Evolutionary conservation across 2,113 vertebrate species (phyloP).

Genomic region (Panurus biarmicus): DNA sequence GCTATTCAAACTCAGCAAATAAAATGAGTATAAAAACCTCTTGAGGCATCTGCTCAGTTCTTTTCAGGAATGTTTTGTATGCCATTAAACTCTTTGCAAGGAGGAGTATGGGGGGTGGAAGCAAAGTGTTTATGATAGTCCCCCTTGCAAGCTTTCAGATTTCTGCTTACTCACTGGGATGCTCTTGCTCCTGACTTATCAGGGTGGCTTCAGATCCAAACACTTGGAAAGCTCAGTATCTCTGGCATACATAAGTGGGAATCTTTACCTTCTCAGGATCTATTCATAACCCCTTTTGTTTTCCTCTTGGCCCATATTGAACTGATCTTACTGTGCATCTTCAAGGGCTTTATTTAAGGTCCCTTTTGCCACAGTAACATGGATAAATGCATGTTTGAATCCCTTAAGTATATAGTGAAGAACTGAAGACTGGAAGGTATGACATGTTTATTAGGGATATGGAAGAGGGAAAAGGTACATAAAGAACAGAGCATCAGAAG

Average conservation of each 20-base stretch:
- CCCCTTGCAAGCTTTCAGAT: not conserved
- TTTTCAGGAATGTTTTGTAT: not conserved
- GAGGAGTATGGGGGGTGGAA: not conserved
- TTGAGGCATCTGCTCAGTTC: not conserved
- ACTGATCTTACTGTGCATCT: not conserved
- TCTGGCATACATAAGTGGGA: not conserved
- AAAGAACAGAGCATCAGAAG: not conserved
- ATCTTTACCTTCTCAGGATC: not conserved
- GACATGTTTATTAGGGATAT: not conserved
- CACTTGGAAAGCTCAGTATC: not conserved
- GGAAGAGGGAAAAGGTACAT: not conserved
- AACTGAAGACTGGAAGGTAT: not conserved
- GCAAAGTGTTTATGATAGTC: not conserved
- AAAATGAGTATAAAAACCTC: constrained; percentile 2
- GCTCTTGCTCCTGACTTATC: not conserved
- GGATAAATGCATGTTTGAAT: not conserved
- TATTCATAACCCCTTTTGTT: not conserved
- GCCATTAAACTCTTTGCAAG: not conserved
- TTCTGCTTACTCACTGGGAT: not conserved
- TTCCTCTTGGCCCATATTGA: not conserved
- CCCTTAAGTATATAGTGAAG: not conserved
- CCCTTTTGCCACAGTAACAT: rapidly evolving
- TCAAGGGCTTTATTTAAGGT: not conserved
- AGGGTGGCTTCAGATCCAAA: not conserved
- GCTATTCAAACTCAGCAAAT: constrained; percentile 53